Base-by-base conservation (phyloP, 1,140 invertebrate genomes). In the Brachionus koreanus region DNA sequence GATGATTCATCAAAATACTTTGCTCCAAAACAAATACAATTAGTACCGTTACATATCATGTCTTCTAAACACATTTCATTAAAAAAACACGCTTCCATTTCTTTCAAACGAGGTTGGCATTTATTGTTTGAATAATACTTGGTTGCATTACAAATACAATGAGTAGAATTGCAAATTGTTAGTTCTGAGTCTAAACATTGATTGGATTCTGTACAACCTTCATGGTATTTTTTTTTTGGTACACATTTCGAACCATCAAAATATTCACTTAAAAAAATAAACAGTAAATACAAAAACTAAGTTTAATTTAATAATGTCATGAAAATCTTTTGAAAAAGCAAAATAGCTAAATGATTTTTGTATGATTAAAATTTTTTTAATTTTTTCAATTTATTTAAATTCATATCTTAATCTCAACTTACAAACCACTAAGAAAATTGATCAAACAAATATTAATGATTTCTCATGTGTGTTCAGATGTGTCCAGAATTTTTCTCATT, bases 261-360 rank as follows among this genome's bases (percentile, higher is more conserved):
- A 65, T 65, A 65, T 33, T 65, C 63, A 13, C 63, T 65, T 13
- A n/a, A n/a, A n/a, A n/a, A n/a, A n/a, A n/a, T n/a, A n/a, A n/a
- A n/a, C n/a, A n/a, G n/a, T n/a, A n/a, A n/a, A n/a, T n/a, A n/a
- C n/a, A n/a, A n/a, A n/a, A n/a, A n/a, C n/a, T n/a, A n/a, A n/a
- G n/a, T n/a, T n/a, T n/a, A n/a, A n/a, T n/a, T n/a, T n/a, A n/a
- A n/a, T n/a, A n/a, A n/a, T n/a, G n/a, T n/a, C n/a, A n/a, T n/a
- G n/a, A n/a, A n/a, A n/a, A n/a, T n/a, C n/a, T n/a, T n/a, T n/a
- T n/a, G n/a, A n/a, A n/a, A n/a, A n/a, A n/a, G n/a, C n/a, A n/a
- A n/a, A n/a, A n/a, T n/a, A n/a, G n/a, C n/a, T n/a, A n/a, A n/a
- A n/a, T n/a, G n/a, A n/a, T n/a, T n/a, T n/a, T n/a, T n/a, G n/a